A percentile compares a stretch with the other conserved stretches of the same genome.
phyloP scores from a whole-genome alignment of 2,113 vertebrate genomes.

The Rhinopomastus cyanomelas region DNA sequence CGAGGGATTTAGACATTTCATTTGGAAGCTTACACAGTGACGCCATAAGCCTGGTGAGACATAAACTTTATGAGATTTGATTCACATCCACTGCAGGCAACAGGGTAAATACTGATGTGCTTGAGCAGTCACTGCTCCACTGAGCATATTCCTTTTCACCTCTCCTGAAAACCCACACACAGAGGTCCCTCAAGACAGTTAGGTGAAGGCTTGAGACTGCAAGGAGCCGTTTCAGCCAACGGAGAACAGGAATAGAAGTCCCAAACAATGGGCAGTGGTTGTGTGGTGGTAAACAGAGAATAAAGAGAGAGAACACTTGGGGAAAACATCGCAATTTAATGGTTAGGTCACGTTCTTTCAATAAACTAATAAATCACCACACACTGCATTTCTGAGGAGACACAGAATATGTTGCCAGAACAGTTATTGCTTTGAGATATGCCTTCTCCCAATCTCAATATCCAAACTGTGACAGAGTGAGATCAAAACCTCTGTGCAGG shows the following conservation, averaged over 20 bases:
- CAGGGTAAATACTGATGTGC: background rate
- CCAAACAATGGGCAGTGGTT: fast-evolving
- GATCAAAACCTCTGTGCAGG: background rate
- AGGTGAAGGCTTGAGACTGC: background rate
- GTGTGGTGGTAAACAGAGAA: background rate
- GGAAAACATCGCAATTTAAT: background rate
- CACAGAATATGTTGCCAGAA: background rate
- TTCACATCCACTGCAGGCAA: background rate
- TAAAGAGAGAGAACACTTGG: background rate
- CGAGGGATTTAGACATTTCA: background rate
- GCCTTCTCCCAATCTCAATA: background rate
- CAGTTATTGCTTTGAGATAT: background rate
- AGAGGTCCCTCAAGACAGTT: background rate
- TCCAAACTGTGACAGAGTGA: background rate
- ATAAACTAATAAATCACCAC: background rate
- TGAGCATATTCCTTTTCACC: background rate
- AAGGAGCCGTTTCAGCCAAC: background rate
- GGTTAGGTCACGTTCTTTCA: background rate
- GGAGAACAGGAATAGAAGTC: background rate
- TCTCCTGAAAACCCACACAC: background rate
- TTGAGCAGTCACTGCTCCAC: fast-evolving
- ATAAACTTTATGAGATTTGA: background rate
- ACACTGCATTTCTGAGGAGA: background rate
- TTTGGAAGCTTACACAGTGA: background rate
- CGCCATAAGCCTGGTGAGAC: background rate